phyloP scores from a whole-genome alignment of 2,113 vertebrate genomes.

The Crotophaga sulcirostris region DNA sequence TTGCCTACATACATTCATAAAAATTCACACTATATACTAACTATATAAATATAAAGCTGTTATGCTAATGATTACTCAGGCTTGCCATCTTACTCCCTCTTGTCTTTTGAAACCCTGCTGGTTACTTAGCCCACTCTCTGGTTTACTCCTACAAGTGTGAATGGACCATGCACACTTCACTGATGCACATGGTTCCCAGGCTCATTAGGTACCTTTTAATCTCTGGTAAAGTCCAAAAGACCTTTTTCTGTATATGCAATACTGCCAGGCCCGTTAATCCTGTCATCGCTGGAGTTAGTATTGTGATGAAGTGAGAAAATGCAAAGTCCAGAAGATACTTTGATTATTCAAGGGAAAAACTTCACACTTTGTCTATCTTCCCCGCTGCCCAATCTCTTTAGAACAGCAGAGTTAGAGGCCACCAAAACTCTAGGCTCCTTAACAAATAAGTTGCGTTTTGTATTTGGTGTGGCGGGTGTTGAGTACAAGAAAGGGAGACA shows the following conservation, averaged over 20 bases:
- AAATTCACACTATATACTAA: not conserved
- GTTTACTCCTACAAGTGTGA: not conserved
- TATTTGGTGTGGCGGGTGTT: not conserved
- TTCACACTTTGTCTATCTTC: not conserved
- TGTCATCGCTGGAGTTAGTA: not conserved
- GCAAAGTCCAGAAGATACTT: accelerated
- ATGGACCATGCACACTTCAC: not conserved
- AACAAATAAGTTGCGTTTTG: not conserved
- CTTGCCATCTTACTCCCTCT: not conserved
- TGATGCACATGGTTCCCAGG: not conserved
- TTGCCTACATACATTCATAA: not conserved
- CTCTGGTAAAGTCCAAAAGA: not conserved
- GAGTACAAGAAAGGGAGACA: not conserved
- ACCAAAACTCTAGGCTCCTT: not conserved
- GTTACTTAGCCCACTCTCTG: accelerated
- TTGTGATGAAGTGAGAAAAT: not conserved
- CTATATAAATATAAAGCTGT: not conserved
- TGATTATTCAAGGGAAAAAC: not conserved
- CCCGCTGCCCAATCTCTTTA: not conserved
- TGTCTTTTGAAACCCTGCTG: not conserved
- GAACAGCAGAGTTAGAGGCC: not conserved
- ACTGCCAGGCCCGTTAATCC: not conserved
- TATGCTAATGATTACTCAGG: not conserved
- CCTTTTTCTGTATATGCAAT: not conserved
- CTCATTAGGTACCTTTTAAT: not conserved